Base-by-base conservation (phyloP, 2,113 vertebrate genomes). In the Malurus elegans region DNA sequence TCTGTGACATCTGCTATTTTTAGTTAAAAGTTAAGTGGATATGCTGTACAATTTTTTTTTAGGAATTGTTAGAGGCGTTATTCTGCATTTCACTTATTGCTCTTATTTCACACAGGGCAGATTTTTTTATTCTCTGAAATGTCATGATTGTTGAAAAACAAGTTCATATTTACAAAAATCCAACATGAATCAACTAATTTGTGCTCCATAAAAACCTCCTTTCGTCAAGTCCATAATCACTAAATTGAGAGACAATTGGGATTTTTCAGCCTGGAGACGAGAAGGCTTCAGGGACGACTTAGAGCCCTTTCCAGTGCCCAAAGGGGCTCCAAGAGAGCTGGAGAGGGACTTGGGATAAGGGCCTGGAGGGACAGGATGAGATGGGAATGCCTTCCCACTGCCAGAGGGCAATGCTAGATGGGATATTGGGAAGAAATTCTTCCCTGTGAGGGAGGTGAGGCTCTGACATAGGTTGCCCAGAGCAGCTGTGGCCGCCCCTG, bases 161-260 rank as follows among this genome's bases (percentile, higher is more conserved):
- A 75, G 3, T 38, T 79, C 24, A 61, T 2, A 40, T 50, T 72
- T 70, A 16, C 45, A 85, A 80, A 60, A 58, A 53, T 29, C 1
- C 6, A 38, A 14, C 4, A 58, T 24, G 81, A 90, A 67, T 28
- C 4, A 62, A n/a, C 21, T 38, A 38, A 44, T 12, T 62, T 53
- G 5, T 48, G 2, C 5, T 81, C 75, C 20, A 23, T 32, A 53
- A 44, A 0, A 1, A 9, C 36, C 10, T 50, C 6, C 1, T 83
- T 69, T 81, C 83, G 10, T 14, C 6, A 56, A 36, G 17, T n/a
- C 26, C 2, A 5, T 54, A 61, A 51, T 60, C 2, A 24, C n/a
- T 60, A 57, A 62, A 29, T 34, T 54, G 40, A 75, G 40, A 54
- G 24, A 47, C 4, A 58, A 21, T 2, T 61, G 7, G 8, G 4